Conservation (phyloP, 2,888 invertebrate genomes). For the Bombyx huttoni region DNA sequence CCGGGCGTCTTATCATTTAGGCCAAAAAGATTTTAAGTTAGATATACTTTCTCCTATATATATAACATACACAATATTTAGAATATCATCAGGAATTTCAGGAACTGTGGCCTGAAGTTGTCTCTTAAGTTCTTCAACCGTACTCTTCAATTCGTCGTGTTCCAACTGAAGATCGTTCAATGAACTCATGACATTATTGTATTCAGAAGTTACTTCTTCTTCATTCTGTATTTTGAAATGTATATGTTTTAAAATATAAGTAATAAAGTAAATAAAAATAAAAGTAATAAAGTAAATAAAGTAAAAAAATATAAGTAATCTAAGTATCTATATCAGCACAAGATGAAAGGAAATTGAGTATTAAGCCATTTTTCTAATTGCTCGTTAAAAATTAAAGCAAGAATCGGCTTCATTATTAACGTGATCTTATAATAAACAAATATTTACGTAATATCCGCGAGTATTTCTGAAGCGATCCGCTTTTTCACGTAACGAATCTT, state of each 20-base stretch:
- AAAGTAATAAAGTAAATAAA: no score
- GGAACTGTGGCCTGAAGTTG: conserved; percentile 19
- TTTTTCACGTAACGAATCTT: conserved; percentile 34
- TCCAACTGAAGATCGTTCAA: conserved; percentile 21
- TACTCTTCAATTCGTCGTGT: conserved; percentile 17
- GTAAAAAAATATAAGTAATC: no score
- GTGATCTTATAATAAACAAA: background rate
- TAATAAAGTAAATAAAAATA: no score
- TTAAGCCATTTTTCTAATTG: background rate
- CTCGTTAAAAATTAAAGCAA: background rate
- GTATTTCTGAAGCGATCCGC: conserved; percentile 37
- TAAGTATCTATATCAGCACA: no score
- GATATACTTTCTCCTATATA: background rate
- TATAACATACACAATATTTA: conserved; percentile 25
- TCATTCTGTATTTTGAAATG: conserved; percentile 22
- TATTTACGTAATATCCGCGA: conserved; percentile 37
- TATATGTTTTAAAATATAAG: no score
- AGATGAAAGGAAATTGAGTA: no score
- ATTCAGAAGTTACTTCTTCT: conserved; percentile 26
- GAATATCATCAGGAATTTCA: conserved; percentile 30
- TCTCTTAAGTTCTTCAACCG: conserved; percentile 21
- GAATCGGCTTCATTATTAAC: no score
- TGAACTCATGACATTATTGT: conserved; percentile 17
- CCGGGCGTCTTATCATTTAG: no score
- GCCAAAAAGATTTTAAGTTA: no score